Evolutionary conservation across 2,888 invertebrate genomes (phyloP), one percentile per base, ranked within the genome.

Genomic region (Hymenopus coronatus): DNA sequence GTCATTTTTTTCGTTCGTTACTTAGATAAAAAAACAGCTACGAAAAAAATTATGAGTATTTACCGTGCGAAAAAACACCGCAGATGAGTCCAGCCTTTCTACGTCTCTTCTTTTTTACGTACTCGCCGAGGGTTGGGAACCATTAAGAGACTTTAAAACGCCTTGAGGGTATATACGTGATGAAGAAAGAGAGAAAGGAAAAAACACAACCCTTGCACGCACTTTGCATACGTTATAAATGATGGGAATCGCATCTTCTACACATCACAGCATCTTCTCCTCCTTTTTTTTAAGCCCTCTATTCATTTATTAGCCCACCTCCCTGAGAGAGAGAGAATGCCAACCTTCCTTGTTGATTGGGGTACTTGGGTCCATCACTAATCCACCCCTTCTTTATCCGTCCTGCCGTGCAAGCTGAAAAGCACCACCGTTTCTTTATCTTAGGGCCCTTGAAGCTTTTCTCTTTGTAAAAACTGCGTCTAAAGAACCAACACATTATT

Each of bases 401-500:
- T 82, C 28, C 87, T 82, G 30, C 82, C 54, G 54, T 70, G 54
- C 54, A 70, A 15, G 54, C 54, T 70, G 54, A 70, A 70, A 70
- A 70, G 82, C 70, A 54, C 28, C 87, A 88, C 88, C 46, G 30
- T 33, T 89, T 88, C 83, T 89, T 90, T 90, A 89, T 90, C 89
- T 90, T 90, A 89, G 88, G 70, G 88, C 89, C 89, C 88, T 89
- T 85, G 82, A 89, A 88, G 82, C 87, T 87, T 87, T 87, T 87
- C 87, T 87, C 70, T 87, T 82, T 82, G 33, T 40, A 87, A 82
- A 87, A 87, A 87, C 33, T 82, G 82, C 87, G 30, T 87, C 87
- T 87, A 87, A 87, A 87, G 87, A 87, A 87, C 82, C 87, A 87
- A 87, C 87, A 89, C 82, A 88, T 28, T 89, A 90, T 90, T 90